Evolutionary conservation across 2,797 vertebrate species (phyloP).

Genomic region (Luscinia luscinia): DNA sequence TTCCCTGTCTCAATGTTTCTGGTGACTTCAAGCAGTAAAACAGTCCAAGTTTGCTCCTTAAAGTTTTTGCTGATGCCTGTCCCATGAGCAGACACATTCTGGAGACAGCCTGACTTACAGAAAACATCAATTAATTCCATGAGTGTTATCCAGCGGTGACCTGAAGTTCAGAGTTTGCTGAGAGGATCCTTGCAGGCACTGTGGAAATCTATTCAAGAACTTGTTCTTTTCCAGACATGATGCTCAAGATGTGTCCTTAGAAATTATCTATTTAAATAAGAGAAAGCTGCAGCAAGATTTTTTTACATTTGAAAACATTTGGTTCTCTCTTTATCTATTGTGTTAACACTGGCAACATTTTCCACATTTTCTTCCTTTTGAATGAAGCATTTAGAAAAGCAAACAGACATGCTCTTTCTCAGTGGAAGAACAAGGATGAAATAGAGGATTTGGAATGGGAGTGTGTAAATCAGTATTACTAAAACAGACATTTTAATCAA

Average conservation of each 20-base stretch:
- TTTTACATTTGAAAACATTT: not conserved
- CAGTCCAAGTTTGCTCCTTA: not conserved
- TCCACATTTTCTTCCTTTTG: not conserved
- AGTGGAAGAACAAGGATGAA: not conserved
- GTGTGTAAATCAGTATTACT: not conserved
- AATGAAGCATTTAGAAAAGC: not conserved
- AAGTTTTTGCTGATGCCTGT: not conserved
- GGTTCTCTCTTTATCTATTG: not conserved
- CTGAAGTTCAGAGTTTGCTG: not conserved
- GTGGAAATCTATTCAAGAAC: not conserved
- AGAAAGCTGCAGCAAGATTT: not conserved
- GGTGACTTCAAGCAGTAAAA: not conserved
- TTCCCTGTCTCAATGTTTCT: not conserved
- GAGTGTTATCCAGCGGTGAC: not conserved
- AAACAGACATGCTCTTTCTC: not conserved
- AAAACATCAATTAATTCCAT: not conserved
- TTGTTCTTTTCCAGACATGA: not conserved
- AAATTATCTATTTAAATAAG: not conserved
- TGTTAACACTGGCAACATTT: not conserved
- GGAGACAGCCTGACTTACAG: not conserved
- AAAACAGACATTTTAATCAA: not conserved
- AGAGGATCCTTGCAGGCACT: not conserved
- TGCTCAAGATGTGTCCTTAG: not conserved
- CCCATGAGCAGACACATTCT: not conserved
- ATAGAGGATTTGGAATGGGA: not conserved